These are phyloP conservation scores for Bombus impatiens DNA, from an alignment of 1,140 invertebrate species.

Conservation along the genomic window DNA sequence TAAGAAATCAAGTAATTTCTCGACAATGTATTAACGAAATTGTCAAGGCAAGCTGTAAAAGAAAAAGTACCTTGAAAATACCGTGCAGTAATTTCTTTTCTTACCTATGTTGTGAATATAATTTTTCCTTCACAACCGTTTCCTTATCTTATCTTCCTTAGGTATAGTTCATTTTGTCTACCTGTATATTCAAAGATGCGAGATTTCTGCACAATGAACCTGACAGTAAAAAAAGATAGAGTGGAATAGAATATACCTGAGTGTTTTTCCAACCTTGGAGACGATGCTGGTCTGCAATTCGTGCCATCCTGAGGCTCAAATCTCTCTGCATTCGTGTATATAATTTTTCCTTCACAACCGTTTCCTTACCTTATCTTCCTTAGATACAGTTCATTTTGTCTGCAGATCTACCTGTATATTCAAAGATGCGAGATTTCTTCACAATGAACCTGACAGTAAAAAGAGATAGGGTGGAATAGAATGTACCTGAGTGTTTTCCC, in stretches of 20 bases:
- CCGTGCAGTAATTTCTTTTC: rapidly evolving
- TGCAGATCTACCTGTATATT: background rate
- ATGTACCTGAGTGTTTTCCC: background rate
- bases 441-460: too few species aligned
- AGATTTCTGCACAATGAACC: background rate
- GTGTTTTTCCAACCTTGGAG: background rate
- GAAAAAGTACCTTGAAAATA: background rate
- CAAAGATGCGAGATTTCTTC: background rate
- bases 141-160: background rate
- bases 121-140: background rate
- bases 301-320: slow-evolving; percentile 1
- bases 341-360: rapidly evolving
- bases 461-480: background rate
- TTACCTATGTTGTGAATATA: too few species aligned
- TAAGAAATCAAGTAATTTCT: background rate
- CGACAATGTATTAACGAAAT: background rate
- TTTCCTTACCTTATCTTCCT: background rate
- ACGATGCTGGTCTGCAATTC: background rate
- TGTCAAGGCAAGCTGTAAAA: rapidly evolving
- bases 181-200: rapidly evolving
- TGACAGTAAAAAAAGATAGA: background rate
- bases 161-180: background rate
- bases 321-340: background rate
- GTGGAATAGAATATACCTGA: background rate
- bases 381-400: background rate